phyloP scores from a whole-genome alignment of 2,113 vertebrate genomes.

The Poeciliopsis retropinna region DNA sequence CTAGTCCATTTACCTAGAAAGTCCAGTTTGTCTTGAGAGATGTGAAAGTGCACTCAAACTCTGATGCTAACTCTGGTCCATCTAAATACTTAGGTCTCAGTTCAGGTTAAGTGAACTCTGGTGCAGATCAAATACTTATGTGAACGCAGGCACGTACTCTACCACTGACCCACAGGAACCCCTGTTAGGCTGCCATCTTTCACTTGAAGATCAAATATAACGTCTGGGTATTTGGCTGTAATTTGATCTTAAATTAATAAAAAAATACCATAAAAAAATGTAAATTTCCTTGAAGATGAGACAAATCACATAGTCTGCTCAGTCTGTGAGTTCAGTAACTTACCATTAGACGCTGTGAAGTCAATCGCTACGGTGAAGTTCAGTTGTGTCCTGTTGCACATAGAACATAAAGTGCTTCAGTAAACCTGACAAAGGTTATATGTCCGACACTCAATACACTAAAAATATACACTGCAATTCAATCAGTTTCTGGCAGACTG shows the following conservation, averaged over 20 bases:
- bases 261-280: background rate
- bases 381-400: conserved; percentile 88
- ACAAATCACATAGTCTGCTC: background rate
- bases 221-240: background rate
- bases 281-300: background rate
- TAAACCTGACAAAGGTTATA: background rate
- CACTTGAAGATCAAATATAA: background rate
- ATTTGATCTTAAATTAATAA: background rate
- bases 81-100: too few species aligned
- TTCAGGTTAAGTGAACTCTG: too few species aligned
- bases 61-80: too few species aligned
- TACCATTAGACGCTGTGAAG: conserved; percentile 98
- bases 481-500: conserved; percentile 20
- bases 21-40: too few species aligned
- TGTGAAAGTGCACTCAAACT: too few species aligned
- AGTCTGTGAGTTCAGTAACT: conserved; percentile 48
- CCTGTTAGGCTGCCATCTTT: too few species aligned
- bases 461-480: background rate
- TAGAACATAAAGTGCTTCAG: conserved; percentile 7
- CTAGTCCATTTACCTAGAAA: too few species aligned
- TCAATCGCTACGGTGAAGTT: conserved; percentile 99
- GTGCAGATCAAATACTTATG: too few species aligned
- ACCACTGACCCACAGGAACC: too few species aligned
- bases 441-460: background rate
- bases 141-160: too few species aligned